Conservation (phyloP, 2,888 invertebrate species). For the Rhaphigaster nebulosa region DNA sequence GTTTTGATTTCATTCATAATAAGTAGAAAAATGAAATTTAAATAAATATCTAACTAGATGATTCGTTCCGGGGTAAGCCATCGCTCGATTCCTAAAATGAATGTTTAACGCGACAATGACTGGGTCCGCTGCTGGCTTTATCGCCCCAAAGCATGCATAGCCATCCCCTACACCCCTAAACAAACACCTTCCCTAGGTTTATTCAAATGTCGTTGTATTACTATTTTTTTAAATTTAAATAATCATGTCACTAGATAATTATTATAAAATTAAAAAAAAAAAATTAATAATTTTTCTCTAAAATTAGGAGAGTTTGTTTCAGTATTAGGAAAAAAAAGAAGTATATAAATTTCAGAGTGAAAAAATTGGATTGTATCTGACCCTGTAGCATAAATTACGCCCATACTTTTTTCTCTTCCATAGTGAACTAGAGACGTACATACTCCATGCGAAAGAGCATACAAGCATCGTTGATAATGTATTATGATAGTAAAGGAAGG, state of each 20-base stretch:
- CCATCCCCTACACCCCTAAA: neutral
- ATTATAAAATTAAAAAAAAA: neutral
- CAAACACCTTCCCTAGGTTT: neutral
- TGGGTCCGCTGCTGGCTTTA: neutral
- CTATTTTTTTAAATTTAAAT: neutral
- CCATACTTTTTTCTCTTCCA: too few relatives aligned
- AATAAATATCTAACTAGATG: conserved; percentile 13
- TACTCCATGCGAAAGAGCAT: too few relatives aligned
- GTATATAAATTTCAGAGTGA: too few relatives aligned
- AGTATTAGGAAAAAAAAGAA: too few relatives aligned
- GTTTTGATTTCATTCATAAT: neutral
- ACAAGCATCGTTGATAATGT: too few relatives aligned
- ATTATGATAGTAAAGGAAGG: too few relatives aligned
- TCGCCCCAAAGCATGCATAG: conserved; percentile 32
- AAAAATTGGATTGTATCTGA: too few relatives aligned
- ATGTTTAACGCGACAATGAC: conserved; percentile 32
- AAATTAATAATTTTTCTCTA: too few relatives aligned
- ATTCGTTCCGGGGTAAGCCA: neutral
- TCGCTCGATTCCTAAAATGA: neutral
- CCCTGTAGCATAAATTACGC: too few relatives aligned
- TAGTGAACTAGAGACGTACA: too few relatives aligned
- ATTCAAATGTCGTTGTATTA: neutral
- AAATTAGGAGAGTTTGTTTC: too few relatives aligned
- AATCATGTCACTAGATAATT: neutral
- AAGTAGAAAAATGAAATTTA: neutral